These are phyloP conservation scores for Temnothorax longispinosus DNA, from an alignment of 1,140 invertebrate species.

Conservation along the genomic window DNA sequence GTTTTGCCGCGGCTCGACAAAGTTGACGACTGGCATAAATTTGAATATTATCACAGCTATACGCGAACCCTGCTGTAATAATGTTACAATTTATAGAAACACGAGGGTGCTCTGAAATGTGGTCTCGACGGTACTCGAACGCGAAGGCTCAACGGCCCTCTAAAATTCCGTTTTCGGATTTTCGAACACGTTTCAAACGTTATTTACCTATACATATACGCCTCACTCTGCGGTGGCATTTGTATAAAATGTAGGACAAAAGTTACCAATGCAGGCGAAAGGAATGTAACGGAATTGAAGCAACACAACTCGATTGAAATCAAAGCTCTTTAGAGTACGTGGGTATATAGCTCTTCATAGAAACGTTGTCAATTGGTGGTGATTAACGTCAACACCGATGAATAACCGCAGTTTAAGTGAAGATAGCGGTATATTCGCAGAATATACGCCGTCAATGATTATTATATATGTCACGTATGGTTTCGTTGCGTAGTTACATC, in stretches of 20 bases:
- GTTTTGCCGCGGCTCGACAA: neutral
- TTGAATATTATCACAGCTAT: neutral
- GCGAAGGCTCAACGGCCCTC: neutral
- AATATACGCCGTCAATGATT: slow-evolving; percentile 49
- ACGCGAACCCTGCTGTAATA: neutral
- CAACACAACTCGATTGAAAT: slow-evolving; percentile 16
- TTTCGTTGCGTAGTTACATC: slow-evolving; percentile 4
- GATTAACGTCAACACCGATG: neutral
- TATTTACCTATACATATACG: neutral
- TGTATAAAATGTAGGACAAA: neutral
- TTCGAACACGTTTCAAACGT: neutral
- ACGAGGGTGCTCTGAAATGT: neutral
- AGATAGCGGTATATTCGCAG: slow-evolving; percentile 7
- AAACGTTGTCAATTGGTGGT: slow-evolving; percentile 14
- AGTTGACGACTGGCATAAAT: neutral
- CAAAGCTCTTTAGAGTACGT: slow-evolving; percentile 6
- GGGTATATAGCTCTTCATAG: neutral
- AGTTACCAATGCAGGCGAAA: neutral
- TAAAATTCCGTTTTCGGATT: neutral
- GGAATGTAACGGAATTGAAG: slow-evolving; percentile 3
- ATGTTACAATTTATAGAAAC: neutral
- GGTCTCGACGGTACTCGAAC: neutral
- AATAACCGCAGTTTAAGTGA: slow-evolving; percentile 10
- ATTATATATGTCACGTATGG: neutral
- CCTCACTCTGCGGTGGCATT: too few species aligned